Percentiles rank a stretch among this genome's conserved stretches.
Conservation (phyloP, 1,140 invertebrate species). For the Magallana angulata region DNA sequence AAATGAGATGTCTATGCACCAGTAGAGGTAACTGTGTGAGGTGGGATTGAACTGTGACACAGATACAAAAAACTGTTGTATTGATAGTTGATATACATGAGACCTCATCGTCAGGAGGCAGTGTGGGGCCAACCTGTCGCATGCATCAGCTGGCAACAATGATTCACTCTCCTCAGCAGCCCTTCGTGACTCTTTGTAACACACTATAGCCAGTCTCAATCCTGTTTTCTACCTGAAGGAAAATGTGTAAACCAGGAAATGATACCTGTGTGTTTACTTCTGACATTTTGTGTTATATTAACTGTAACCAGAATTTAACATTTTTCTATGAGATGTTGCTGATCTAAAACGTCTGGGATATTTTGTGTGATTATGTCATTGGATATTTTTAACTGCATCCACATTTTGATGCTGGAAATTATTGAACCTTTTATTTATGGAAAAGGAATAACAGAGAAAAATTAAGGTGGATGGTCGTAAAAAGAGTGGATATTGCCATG, state of each 20-base stretch:
- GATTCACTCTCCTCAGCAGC: background rate
- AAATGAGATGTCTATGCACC: background rate
- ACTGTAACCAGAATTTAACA: background rate
- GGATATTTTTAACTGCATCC: slow-evolving; percentile 7
- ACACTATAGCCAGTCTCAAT: background rate
- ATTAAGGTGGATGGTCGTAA: slow-evolving; percentile 29
- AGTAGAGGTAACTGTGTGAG: background rate
- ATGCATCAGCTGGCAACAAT: slow-evolving; percentile 5
- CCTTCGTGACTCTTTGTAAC: background rate
- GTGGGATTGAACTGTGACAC: background rate
- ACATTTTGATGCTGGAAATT: background rate
- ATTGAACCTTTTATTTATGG: background rate
- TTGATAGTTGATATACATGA: background rate
- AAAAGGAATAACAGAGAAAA: background rate
- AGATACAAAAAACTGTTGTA: background rate
- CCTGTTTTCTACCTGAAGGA: background rate
- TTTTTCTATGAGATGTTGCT: background rate
- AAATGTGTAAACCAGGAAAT: background rate
- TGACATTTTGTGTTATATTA: background rate
- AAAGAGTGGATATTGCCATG: slow-evolving; percentile 47
- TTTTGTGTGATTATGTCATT: slow-evolving; percentile 21
- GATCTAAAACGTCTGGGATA: background rate
- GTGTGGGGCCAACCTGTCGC: slow-evolving; percentile 2
- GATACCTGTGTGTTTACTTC: background rate
- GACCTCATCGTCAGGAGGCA: background rate